These are phyloP conservation scores for Tympanuchus pallidicinctus DNA, from an alignment of 2,113 vertebrate species.

Conservation along the genomic window DNA sequence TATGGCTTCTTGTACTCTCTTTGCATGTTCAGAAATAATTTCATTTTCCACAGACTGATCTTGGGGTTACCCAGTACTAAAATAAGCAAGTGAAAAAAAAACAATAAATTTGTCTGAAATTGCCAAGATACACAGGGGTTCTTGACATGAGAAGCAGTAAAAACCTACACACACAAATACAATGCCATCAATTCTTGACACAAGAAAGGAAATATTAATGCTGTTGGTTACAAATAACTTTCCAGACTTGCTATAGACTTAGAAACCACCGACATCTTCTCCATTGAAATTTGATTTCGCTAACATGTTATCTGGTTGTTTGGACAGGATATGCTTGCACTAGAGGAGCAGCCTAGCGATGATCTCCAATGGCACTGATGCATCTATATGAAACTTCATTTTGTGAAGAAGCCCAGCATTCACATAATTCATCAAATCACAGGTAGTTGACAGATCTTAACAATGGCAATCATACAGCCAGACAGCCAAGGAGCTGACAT, in stretches of 20 bases:
- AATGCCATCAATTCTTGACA: background rate
- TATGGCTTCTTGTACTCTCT: constrained; percentile 82
- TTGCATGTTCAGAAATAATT: constrained; percentile 71
- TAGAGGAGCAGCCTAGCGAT: background rate
- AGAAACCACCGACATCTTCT: background rate
- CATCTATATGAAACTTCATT: constrained; percentile 42
- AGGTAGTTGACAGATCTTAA: constrained; percentile 9
- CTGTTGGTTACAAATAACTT: background rate
- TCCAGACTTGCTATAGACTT: background rate
- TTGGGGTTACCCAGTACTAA: constrained; percentile 61
- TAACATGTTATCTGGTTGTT: background rate
- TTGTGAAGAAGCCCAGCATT: background rate
- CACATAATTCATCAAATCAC: constrained; percentile 31
- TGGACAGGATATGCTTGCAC: background rate
- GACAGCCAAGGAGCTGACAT: constrained; percentile 17
- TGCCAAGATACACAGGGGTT: constrained; percentile 23
- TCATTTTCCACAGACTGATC: constrained; percentile 47
- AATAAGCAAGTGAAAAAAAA: constrained; percentile 48
- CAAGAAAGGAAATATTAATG: background rate
- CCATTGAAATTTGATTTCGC: background rate
- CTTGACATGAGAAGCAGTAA: background rate
- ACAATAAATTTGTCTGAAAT: constrained; percentile 46
- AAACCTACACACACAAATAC: background rate
- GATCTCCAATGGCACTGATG: background rate
- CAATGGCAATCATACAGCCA: constrained; percentile 14